Base-by-base conservation (phyloP, 2,797 vertebrate species). In the Mus minutoides region DNA sequence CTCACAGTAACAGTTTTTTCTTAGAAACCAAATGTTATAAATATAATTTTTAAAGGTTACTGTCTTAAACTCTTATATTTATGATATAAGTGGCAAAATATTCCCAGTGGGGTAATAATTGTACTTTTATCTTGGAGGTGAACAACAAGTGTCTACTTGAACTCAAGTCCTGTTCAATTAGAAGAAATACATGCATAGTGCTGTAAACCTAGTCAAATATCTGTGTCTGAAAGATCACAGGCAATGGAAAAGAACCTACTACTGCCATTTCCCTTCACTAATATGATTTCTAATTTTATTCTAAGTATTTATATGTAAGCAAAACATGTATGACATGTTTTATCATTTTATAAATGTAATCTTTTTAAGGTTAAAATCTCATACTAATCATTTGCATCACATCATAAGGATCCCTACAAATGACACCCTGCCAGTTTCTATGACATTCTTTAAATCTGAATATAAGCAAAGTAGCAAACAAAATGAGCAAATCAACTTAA, bases 11-110 rank as follows among this genome's bases (percentile, higher is more conserved):
- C 37, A 80, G 3, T 86, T 67, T 54, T 67, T 52, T 79, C 60
- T 88, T 88, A 85, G 49, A 87, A 87, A 73, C 1, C 5, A 67
- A 95, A 79, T 90, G 43, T 89, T 85, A 84, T 52, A 94, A 90
- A 90, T 75, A 7, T 29, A 84, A 90, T 54, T 46, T 60, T 83
- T 62, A 73, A 88, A 95, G 94, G 75, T 79, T 76, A 85, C 75
- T 52, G 4, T 87, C 56, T 75, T 88, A 75, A 83, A 60, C 88
- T 8, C 24, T 71, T n/a, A 71, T 71, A 71, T 71, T 37, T 71
- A 3, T 49, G 24, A 67, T 24, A 67, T n/a, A 85, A 85, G 31
- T 84, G 29, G 9, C 17, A 67, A 67, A 60, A 85, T n/a, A 85
- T 49, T 31, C 19, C 62, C 21, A 52, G 31, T 85, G 62, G 21